Conservation (phyloP, 1,140 invertebrate species). For the Aphis craccivora region DNA sequence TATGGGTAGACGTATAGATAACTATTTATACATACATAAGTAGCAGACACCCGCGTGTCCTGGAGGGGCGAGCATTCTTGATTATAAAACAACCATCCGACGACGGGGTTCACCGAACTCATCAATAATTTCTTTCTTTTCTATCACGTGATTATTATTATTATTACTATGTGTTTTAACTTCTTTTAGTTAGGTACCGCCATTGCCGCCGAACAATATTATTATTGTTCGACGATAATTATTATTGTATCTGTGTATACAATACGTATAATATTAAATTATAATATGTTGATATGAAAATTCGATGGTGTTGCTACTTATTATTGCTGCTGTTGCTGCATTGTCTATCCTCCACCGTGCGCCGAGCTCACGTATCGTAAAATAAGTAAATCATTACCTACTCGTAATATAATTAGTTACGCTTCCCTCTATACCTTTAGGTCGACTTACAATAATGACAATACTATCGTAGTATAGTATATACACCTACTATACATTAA, state of each 20-base stretch:
- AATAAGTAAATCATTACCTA: not conserved
- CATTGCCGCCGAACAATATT: not conserved
- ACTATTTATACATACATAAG: not conserved
- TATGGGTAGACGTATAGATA: not conserved
- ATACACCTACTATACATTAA: not conserved
- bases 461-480: not conserved
- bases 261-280: not conserved
- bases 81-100: conserved; percentile 20
- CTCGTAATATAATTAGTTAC: not conserved
- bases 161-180: conserved; percentile 11
- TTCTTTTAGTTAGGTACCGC: not conserved
- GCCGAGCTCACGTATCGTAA: not conserved
- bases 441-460: not conserved
- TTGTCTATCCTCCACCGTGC: not conserved
- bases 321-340: not conserved
- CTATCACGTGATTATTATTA: not conserved
- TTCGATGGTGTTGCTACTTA: not conserved
- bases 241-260: not conserved
- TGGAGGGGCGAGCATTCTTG: conserved; percentile 30
- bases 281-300: not conserved
- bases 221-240: conserved; percentile 16
- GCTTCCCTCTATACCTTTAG: too few species aligned
- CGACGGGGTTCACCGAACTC: conserved; percentile 53
- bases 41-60: not conserved
- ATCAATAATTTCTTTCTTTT: conserved; percentile 38